A percentile compares a stretch with the other conserved stretches of the same genome.
phyloP scores from a whole-genome alignment of 1,140 invertebrate genomes.

The Leptestheria dahalacensis region DNA sequence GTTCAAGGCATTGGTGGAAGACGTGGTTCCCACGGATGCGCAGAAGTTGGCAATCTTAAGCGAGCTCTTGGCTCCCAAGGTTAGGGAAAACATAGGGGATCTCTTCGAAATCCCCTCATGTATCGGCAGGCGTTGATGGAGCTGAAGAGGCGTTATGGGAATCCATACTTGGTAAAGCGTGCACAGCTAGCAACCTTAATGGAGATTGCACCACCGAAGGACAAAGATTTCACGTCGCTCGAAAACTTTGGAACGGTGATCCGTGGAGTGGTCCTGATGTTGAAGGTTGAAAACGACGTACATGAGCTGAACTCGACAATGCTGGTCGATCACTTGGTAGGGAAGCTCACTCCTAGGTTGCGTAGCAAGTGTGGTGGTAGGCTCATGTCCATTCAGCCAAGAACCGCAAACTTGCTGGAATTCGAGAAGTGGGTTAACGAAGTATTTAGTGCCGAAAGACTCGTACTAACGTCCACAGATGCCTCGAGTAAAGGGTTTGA shows the following conservation, averaged over 20 bases:
- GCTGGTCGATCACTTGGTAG: neutral
- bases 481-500: neutral
- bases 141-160: neutral
- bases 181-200: neutral
- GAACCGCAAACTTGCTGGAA: neutral
- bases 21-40: neutral
- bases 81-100: neutral
- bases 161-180: neutral
- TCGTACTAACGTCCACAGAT: neutral
- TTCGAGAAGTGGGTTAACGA: neutral
- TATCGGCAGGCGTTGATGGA: neutral
- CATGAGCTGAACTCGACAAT: neutral
- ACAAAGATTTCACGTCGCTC: neutral
- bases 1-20: neutral
- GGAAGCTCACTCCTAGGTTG: neutral
- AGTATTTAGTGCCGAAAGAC: neutral
- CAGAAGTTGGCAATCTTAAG: neutral
- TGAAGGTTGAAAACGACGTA: neutral
- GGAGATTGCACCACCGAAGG: neutral
- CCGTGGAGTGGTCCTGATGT: neutral
- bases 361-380: neutral
- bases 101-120: neutral
- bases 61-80: neutral
- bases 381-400: neutral
- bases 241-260: neutral